Conservation (phyloP, 2,113 vertebrate genomes). For the Collichthys lucidus region DNA sequence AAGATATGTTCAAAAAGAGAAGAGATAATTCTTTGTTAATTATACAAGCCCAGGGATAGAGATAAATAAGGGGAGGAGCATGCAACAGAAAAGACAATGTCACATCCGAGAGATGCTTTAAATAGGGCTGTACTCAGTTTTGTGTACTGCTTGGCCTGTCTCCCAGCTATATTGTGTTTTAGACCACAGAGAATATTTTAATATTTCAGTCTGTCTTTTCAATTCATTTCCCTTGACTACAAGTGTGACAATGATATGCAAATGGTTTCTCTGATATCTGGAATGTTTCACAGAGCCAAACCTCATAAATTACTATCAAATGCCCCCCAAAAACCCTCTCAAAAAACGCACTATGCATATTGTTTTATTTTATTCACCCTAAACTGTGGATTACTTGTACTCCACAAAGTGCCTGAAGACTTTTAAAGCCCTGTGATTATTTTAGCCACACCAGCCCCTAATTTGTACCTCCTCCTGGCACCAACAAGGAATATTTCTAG, state of each 20-base stretch:
- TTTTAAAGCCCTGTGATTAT: constrained; percentile 51
- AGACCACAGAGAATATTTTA: constrained; percentile 52
- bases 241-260: constrained; percentile 47
- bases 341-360: constrained; percentile 37
- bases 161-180: constrained; percentile 48
- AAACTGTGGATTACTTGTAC: constrained; percentile 48
- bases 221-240: constrained; percentile 31
- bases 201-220: constrained; percentile 45
- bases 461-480: constrained; percentile 59
- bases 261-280: constrained; percentile 50
- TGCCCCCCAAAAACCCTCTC: constrained; percentile 11
- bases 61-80: constrained; percentile 26
- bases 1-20: constrained; percentile 10
- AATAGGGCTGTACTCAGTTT: constrained; percentile 32
- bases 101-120: constrained; percentile 31
- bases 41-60: background rate
- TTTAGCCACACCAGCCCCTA: constrained; percentile 47
- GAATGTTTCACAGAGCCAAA: constrained; percentile 33
- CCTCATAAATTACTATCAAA: constrained; percentile 39
- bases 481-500: constrained; percentile 39
- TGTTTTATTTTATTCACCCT: background rate
- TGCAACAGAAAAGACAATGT: constrained; percentile 17
- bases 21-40: constrained; percentile 34
- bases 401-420: constrained; percentile 39
- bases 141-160: constrained; percentile 46